Base-by-base conservation (phyloP, 2,113 vertebrate species). In the Vanacampus margaritifer region DNA sequence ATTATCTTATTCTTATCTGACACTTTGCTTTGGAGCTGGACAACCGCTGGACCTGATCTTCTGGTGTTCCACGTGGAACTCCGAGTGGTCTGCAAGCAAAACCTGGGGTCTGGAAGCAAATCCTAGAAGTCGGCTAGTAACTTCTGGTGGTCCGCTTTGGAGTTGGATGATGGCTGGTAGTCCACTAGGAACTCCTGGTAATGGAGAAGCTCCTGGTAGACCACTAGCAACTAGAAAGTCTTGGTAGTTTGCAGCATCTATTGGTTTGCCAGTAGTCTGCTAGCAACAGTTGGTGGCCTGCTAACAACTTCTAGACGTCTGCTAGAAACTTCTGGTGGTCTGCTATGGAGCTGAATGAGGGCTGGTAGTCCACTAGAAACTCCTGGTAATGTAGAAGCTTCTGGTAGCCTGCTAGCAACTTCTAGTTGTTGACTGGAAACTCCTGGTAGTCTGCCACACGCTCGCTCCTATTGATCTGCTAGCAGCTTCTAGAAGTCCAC, bases 1-100 rank as follows among this genome's bases (percentile, higher is more conserved):
- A 72, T 79, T 71, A 71, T 79, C 60, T 77, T 70, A 74, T 64
- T 88, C 54, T 87, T 60, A 39, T 37, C 35, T 39, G 58, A n/a
- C 58, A 37, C 58, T 62, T 62, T 41, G 59, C 60, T 74, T 88
- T 79, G 80, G 80, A 80, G 76, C 45, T 69, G 83, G 6, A 56
- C 16, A 13, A 28, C 24, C 14, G 23, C 23, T 2, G 12, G 51
- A 54, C 23, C 48, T 8, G 14, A 26, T 26, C 24, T 5, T 54
- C 54, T 28, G 54, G 11, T 57, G 48, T 6, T 51, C 48, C 9
- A 3, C 48, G 3, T 28, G 24, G 9, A 56, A 28, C 53, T 56
- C 24, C 24, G 1, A 17, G 6, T 3, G 14, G 24, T 48, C 46
- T 48, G 19, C 1, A 8, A 48, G 1, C 24, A 54, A 24, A 9